Conservation (phyloP, 2,888 invertebrate genomes). For the Cremastinae sp. region DNA sequence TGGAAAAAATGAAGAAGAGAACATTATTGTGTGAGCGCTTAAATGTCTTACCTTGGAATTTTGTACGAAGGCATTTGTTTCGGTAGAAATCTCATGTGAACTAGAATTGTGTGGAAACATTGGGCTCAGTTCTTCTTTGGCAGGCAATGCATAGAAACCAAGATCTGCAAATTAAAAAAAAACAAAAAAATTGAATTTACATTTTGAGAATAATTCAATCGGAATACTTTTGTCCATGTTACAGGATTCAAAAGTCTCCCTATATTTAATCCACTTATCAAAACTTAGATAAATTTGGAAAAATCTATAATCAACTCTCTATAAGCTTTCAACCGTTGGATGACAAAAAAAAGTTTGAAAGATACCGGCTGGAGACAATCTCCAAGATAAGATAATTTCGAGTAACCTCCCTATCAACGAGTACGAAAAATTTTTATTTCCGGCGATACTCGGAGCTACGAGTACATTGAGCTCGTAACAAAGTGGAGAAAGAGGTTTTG, state of each 20-base stretch:
- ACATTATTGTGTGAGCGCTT: too few species aligned
- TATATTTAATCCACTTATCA: too few species aligned
- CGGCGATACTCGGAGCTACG: too few species aligned
- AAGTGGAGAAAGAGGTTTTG: too few species aligned
- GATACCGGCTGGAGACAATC: background rate
- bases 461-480: too few species aligned
- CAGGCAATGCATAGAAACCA: slow-evolving; percentile 82
- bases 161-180: slow-evolving; percentile 75
- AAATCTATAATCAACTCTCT: background rate
- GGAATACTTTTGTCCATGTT: too few species aligned
- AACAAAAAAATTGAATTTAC: slow-evolving; percentile 28
- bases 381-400: too few species aligned
- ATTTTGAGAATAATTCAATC: background rate
- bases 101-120: slow-evolving; percentile 82
- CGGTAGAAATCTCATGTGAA: slow-evolving; percentile 82
- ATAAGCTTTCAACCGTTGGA: background rate
- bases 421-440: too few species aligned
- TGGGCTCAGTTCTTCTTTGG: slow-evolving; percentile 82
- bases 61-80: slow-evolving; percentile 82
- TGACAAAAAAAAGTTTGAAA: background rate
- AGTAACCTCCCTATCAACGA: too few species aligned
- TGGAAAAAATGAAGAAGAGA: too few species aligned
- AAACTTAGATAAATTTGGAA: too few species aligned
- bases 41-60: slow-evolving; percentile 79
- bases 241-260: too few species aligned